A percentile compares a stretch with the other conserved stretches of the same genome.
These are phyloP conservation scores for Sarcophaga peregrina DNA, from an alignment of 1,140 invertebrate species.

Conservation along the genomic window DNA sequence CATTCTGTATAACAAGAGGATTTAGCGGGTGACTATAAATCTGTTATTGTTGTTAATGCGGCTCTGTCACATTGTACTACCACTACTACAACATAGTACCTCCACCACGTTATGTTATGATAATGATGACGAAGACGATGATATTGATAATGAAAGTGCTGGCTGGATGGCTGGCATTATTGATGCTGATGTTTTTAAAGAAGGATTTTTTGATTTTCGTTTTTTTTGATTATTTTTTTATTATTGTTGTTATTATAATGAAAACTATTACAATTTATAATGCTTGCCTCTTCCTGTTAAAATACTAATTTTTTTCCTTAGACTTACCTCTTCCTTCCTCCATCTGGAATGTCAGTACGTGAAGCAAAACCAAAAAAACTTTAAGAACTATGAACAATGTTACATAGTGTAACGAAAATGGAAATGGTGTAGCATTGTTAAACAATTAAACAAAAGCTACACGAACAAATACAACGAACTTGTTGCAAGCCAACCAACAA, in stretches of 20 bases:
- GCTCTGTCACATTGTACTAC: too few relatives aligned
- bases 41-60: background rate
- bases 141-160: background rate
- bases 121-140: background rate
- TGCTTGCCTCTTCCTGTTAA: background rate
- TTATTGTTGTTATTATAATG: constrained; percentile 9
- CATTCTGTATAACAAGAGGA: constrained; percentile 6
- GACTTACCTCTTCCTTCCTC: background rate
- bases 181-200: too few relatives aligned
- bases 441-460: too few relatives aligned
- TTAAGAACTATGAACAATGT: too few relatives aligned
- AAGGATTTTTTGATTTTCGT: too few relatives aligned
- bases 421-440: too few relatives aligned
- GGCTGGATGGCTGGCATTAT: background rate
- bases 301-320: constrained; percentile 14
- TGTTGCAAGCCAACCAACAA: too few relatives aligned
- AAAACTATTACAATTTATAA: constrained; percentile 23
- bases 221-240: background rate
- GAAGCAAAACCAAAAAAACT: too few relatives aligned
- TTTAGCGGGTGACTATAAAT: background rate
- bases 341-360: too few relatives aligned
- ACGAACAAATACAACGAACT: too few relatives aligned
- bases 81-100: background rate
- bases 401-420: too few relatives aligned
- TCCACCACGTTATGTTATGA: background rate